Percentiles rank a stretch among this genome's conserved stretches.
These are phyloP conservation scores for Drosophila baimaii DNA, from an alignment of 1,140 invertebrate genomes.

Conservation along the genomic window DNA sequence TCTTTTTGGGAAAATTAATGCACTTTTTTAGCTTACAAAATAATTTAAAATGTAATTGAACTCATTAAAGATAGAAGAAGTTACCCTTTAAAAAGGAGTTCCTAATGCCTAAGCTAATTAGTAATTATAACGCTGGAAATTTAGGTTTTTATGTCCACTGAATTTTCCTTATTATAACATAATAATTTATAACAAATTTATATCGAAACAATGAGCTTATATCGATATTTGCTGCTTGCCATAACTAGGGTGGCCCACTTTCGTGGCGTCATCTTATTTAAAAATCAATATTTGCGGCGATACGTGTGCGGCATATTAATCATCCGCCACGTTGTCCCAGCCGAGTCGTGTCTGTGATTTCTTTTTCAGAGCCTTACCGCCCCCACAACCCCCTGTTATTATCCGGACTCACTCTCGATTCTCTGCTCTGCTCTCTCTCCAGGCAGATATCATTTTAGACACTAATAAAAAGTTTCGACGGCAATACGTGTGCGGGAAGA, in stretches of 20 bases:
- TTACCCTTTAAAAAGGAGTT: too few species aligned
- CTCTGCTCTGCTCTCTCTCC: neutral
- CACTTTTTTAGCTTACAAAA: neutral
- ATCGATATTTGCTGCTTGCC: neutral
- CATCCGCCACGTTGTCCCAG: slow-evolving; percentile 69
- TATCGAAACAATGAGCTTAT: neutral
- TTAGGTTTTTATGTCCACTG: neutral
- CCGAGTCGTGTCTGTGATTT: slow-evolving; percentile 71
- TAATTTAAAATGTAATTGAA: neutral
- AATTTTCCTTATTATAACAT: neutral
- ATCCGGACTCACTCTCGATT: slow-evolving; percentile 14
- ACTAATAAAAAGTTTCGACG: slow-evolving; percentile 79
- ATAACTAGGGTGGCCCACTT: slow-evolving; percentile 44
- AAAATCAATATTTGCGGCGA: slow-evolving; percentile 79
- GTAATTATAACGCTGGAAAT: too few species aligned
- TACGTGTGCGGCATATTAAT: slow-evolving; percentile 79
- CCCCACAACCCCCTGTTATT: slow-evolving; percentile 4
- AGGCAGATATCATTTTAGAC: slow-evolving; percentile 46
- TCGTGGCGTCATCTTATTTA: slow-evolving; percentile 78
- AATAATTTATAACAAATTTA: neutral
- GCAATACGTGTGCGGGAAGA: slow-evolving; percentile 68
- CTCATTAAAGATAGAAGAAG: too few species aligned
- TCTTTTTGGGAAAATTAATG: neutral
- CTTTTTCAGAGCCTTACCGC: slow-evolving; percentile 17
- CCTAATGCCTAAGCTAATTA: neutral